These are phyloP conservation scores for Hexactinellida sp. DNA, from an alignment of 37 sponge, comb jelly and placozoan genomes.

Conservation along the genomic window DNA sequence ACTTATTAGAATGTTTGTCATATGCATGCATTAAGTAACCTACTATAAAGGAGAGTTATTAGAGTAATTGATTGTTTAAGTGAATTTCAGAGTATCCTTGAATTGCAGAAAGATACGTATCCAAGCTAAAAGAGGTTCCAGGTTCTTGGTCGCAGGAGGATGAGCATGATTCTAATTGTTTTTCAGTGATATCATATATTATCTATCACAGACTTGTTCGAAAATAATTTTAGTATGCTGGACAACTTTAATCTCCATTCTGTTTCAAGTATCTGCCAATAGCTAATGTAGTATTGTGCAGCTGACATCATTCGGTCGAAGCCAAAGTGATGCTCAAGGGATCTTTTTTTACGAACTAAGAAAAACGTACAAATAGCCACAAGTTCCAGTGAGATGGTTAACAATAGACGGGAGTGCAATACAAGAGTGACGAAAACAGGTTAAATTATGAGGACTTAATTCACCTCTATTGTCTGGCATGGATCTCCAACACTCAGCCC, in stretches of 20 bases:
- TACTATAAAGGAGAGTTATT: too few species aligned
- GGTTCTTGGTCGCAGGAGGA: background rate
- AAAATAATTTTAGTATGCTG: background rate
- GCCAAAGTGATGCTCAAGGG: background rate
- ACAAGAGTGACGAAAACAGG: background rate
- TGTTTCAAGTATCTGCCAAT: background rate
- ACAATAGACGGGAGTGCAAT: background rate
- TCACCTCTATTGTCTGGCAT: too few species aligned
- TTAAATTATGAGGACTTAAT: too few species aligned
- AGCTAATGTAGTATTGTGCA: background rate
- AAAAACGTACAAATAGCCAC: background rate
- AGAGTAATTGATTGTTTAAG: too few species aligned
- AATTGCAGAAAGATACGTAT: background rate
- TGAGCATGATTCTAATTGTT: conserved; percentile 7
- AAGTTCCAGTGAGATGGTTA: background rate
- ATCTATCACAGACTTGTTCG: background rate
- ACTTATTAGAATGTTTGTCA: too few species aligned
- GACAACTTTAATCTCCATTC: background rate
- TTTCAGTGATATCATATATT: background rate
- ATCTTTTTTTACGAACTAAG: background rate
- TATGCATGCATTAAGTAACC: too few species aligned
- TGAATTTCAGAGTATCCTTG: too few species aligned
- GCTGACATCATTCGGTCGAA: background rate
- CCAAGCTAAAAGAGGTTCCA: background rate
- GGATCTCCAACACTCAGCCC: too few species aligned